Percentiles rank a stretch among this genome's conserved stretches.
Conservation (phyloP, 1,140 invertebrate genomes). For the honey bee (Apis mellifera) region Amel_HAv3.1 CM009941.2:16012501-16013000, state of each 20-base stretch:
- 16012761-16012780: constrained; percentile 98
- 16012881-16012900: constrained; percentile 97
- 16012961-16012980: constrained; percentile 91
- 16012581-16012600: constrained; percentile 96
- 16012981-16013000: constrained; percentile 91
- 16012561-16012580: constrained; percentile 94
- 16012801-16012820: constrained; percentile 92
- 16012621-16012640: constrained; percentile 92
- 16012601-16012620: constrained; percentile 93
- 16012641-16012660: constrained; percentile 90
- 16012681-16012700: constrained; percentile 94
- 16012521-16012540: constrained; percentile 97
- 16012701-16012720: constrained; percentile 95
- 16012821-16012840: constrained; percentile 93
- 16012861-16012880: constrained; percentile 97
- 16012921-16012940: constrained; percentile 95
- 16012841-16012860: constrained; percentile 94
- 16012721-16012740: constrained; percentile 93
- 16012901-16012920: constrained; percentile 95
- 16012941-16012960: constrained; percentile 92
- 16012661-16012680: constrained; percentile 96
- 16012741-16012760: constrained; percentile 95
- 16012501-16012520: constrained; percentile 96
- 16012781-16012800: constrained; percentile 97
- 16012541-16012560: constrained; percentile 90